Percentiles rank a stretch among this genome's conserved stretches.
phyloP scores from a whole-genome alignment of 53 echinoderm and acorn worm genomes.

The Henricia sp. region DNA sequence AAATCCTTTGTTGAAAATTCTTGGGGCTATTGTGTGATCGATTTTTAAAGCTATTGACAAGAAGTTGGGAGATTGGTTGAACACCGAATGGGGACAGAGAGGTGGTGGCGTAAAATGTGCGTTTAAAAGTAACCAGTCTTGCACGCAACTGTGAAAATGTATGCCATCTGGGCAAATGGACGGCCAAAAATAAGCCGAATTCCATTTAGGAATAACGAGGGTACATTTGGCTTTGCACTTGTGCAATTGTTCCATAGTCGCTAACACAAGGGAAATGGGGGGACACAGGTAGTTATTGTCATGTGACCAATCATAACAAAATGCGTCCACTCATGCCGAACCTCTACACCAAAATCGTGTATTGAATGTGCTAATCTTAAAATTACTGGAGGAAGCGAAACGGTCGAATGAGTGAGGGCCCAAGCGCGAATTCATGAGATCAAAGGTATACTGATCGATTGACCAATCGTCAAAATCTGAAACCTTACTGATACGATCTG shows the following conservation, averaged over 20 bases:
- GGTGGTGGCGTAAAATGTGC: constrained; percentile 25
- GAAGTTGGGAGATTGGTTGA: background rate
- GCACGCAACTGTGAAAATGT: constrained; percentile 18
- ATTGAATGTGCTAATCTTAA: constrained; percentile 7
- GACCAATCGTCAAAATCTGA: constrained; percentile 52
- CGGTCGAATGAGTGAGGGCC: constrained; percentile 63
- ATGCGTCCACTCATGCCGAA: constrained; percentile 54
- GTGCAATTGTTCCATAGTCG: constrained; percentile 9
- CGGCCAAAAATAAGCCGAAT: too few relatives aligned
- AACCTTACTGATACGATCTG: constrained; percentile 34
- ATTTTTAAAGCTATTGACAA: constrained; percentile 12
- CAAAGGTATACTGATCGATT: constrained; percentile 35
- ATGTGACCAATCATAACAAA: constrained; percentile 29
- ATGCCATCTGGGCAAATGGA: constrained; percentile 35
- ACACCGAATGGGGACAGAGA: background rate
- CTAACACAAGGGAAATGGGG: constrained; percentile 34
- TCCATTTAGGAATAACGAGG: background rate
- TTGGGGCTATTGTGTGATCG: constrained; percentile 1
- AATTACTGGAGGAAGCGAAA: constrained; percentile 47
- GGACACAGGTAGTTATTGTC: constrained; percentile 61
- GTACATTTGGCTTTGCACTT: constrained; percentile 2
- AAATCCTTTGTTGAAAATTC: background rate
- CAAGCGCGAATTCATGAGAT: constrained; percentile 33
- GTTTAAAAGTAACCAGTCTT: constrained; percentile 40
- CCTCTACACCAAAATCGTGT: constrained; percentile 51